Evolutionary conservation across 2,888 invertebrate genomes (phyloP), one percentile per base, ranked within the genome.

Genomic region (Drosophila cracens): DNA sequence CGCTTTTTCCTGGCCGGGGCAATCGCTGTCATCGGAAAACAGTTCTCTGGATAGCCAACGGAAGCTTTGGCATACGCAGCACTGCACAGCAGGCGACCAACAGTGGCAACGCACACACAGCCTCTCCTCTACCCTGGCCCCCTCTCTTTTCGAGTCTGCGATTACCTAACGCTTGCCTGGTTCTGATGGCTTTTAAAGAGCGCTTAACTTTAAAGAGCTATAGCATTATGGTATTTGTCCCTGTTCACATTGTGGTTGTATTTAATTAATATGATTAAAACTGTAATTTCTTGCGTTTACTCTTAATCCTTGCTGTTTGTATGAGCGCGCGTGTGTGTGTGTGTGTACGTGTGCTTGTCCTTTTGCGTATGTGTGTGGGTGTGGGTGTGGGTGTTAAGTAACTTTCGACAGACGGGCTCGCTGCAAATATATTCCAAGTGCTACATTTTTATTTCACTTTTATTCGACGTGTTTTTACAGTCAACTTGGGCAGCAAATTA

Each of bases 401-500:
- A 70, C 70, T 66, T 79, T 67, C 74, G 70, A 73, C 73, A 46
- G 73, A 77, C 74, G 58, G 52, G 57, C 64, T 66, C 57, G 74
- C 68, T 43, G 43, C 40, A 73, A 81, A 78, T 81, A 63, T 78
- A 78, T 79, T 58, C 65, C 64, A 70, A 81, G 74, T 62, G 64
- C 6, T 27, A 21, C 34, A 57, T 40, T 76, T 86, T 77, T 77
- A 83, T 72, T 74, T 74, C 70, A 75, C 74, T 85, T 89, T 85
- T 79, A 79, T 82, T 74, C 69, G 74, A 71, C 69, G 74, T 72
- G 76, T 70, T 84, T 79, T 89, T 82, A 85, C 76, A 73, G 82
- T 82, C 89, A 84, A 71, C 80, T 70, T 69, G 85, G 72, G 72
- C 59, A 70, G 78, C 88, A 89, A 85, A 85, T 85, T 83, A 81